These are phyloP conservation scores for Montipora sp. DNA, from an alignment of 64 coral and sea anemone genomes.

Conservation along the genomic window DNA sequence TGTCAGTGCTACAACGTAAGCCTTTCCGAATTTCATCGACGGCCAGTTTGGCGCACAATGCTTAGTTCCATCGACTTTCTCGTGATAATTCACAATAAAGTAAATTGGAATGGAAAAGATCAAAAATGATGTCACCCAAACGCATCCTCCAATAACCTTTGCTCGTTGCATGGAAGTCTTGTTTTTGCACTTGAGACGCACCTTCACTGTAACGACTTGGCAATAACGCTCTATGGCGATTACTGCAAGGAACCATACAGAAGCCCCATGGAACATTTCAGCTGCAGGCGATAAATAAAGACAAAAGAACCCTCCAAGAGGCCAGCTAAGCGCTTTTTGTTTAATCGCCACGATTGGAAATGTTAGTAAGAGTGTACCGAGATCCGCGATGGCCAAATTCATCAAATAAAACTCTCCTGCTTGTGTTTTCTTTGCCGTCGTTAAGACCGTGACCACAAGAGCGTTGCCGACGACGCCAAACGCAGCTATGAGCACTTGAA, in stretches of 20 bases:
- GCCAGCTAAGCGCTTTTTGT: slow-evolving; percentile 48
- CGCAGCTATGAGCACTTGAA: slow-evolving; percentile 13
- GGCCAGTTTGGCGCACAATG: not conserved
- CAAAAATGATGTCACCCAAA: slow-evolving; percentile 67
- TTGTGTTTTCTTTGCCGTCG: not conserved
- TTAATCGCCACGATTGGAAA: slow-evolving; percentile 43
- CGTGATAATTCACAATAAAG: not conserved
- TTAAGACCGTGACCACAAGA: slow-evolving; percentile 36
- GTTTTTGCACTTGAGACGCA: not conserved
- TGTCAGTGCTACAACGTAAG: not conserved
- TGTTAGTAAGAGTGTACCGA: slow-evolving; percentile 50
- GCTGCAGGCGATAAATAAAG: slow-evolving; percentile 32
- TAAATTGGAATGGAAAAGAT: slow-evolving; percentile 31
- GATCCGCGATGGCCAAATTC: slow-evolving; percentile 64
- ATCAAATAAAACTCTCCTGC: slow-evolving; percentile 30
- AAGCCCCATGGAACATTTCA: slow-evolving; percentile 60
- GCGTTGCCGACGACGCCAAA: slow-evolving; percentile 50
- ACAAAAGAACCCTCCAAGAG: slow-evolving; percentile 43
- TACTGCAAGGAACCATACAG: slow-evolving; percentile 65
- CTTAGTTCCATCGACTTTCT: not conserved
- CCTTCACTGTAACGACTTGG: slow-evolving; percentile 3
- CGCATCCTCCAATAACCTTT: slow-evolving; percentile 5
- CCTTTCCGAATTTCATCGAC: not conserved
- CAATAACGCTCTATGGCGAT: slow-evolving; percentile 60
- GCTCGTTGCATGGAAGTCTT: slow-evolving; percentile 1